Evolutionary conservation across 1,140 invertebrate species (phyloP).

Genomic region (Diorhabda elongata): DNA sequence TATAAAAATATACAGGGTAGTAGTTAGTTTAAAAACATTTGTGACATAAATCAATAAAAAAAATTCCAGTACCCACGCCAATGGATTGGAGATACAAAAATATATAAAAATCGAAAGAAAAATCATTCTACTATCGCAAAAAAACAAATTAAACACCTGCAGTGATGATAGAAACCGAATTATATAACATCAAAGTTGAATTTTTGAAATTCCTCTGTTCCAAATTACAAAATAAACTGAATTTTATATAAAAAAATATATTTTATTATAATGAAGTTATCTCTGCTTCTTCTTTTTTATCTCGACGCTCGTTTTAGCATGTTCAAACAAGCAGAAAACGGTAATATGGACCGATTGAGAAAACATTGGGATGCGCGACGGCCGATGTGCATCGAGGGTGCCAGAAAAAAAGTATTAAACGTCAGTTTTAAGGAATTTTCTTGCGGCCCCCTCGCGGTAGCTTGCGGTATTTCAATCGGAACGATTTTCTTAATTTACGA

Average conservation of each 20-base stretch:
- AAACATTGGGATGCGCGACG: constrained; percentile 26
- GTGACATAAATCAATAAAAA: too few relatives aligned
- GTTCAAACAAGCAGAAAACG: constrained; percentile 21
- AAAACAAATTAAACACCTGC: too few relatives aligned
- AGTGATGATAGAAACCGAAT: too few relatives aligned
- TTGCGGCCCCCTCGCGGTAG: constrained; percentile 11
- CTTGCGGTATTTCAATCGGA: neutral
- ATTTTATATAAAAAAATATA: neutral
- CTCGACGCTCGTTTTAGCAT: constrained; percentile 21
- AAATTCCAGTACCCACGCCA: too few relatives aligned
- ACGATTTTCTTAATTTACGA: constrained; percentile 10
- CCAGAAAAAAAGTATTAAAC: constrained; percentile 18
- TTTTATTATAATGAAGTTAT: neutral
- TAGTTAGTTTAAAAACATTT: too few relatives aligned
- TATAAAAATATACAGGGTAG: too few relatives aligned
- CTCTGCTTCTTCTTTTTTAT: neutral
- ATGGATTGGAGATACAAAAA: too few relatives aligned
- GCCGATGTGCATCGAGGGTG: constrained; percentile 23
- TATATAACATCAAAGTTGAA: too few relatives aligned
- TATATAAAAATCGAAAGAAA: too few relatives aligned
- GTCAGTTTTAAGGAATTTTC: constrained; percentile 28
- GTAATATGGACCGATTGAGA: constrained; percentile 24
- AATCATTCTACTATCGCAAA: too few relatives aligned
- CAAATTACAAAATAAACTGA: too few relatives aligned
- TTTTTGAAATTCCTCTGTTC: too few relatives aligned